Conservation (phyloP, 2,888 invertebrate species). For the Parnassius orleans region DNA sequence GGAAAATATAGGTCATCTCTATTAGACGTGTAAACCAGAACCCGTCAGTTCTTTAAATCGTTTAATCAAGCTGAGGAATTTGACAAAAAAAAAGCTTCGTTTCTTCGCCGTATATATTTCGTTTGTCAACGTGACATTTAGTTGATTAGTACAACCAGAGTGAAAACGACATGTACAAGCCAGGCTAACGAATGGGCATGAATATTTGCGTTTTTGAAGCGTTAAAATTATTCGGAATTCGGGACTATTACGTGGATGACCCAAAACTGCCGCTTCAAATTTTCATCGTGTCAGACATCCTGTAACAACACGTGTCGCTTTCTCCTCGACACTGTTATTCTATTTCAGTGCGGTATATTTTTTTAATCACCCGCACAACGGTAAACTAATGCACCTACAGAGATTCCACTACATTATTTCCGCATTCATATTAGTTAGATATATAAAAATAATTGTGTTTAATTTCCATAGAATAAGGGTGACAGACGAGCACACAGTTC, state of each 20-base stretch:
- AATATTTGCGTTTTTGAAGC: conserved; percentile 32
- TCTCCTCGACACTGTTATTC: conserved; percentile 49
- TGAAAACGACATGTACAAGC: conserved; percentile 30
- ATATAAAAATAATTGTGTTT: too few species aligned
- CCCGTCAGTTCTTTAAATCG: conserved; percentile 15
- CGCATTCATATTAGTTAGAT: too few species aligned
- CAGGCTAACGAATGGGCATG: conserved; percentile 29
- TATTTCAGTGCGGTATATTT: not conserved
- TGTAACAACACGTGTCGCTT: conserved; percentile 63
- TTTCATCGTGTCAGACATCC: conserved; percentile 55
- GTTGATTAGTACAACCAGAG: conserved; percentile 33
- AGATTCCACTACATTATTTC: not conserved
- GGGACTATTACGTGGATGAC: conserved; percentile 63
- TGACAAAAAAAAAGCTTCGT: conserved; percentile 16
- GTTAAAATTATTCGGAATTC: conserved; percentile 46
- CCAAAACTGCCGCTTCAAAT: conserved; percentile 67
- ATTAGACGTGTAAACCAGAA: not conserved
- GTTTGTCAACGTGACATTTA: conserved; percentile 30
- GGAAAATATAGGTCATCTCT: too few species aligned
- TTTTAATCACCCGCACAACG: conserved; percentile 46
- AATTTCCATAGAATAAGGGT: too few species aligned
- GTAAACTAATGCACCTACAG: not conserved
- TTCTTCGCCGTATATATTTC: conserved; percentile 18
- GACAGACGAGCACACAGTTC: too few species aligned
- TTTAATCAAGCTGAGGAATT: conserved; percentile 10